Conservation (phyloP, 2,888 invertebrate species). For the Synanthedon myopaeformis region DNA sequence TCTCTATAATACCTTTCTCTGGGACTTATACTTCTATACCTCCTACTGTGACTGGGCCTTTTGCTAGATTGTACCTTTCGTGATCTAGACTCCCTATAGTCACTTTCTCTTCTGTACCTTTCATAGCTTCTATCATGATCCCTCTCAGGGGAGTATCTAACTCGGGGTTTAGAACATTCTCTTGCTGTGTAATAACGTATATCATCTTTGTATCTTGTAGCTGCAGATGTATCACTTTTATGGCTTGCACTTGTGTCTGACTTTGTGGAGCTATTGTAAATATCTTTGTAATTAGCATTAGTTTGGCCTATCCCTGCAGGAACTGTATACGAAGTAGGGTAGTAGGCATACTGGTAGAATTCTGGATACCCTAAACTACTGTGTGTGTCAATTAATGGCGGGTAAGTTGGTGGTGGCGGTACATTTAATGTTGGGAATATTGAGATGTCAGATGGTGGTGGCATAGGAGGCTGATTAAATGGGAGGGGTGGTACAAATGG, state of each 20-base stretch:
- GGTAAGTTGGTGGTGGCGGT: conserved; percentile 18
- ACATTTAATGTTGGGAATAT: conserved; percentile 12
- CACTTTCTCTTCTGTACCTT: conserved; percentile 14
- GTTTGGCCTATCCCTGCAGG: too few relatives aligned
- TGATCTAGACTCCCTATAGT: conserved; percentile 8
- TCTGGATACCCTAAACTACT: conserved; percentile 11
- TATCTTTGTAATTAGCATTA: too few relatives aligned
- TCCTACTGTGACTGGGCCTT: conserved; percentile 26
- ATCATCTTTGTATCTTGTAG: background rate
- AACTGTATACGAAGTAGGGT: background rate
- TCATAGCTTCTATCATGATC: conserved; percentile 16
- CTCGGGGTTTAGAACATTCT: background rate
- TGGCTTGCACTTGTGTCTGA: background rate
- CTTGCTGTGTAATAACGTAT: background rate
- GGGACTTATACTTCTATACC: conserved; percentile 13
- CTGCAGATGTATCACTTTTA: background rate
- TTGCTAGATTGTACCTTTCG: conserved; percentile 16
- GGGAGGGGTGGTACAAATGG: conserved; percentile 14
- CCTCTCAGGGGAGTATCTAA: conserved; percentile 4
- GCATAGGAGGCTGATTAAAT: conserved; percentile 21
- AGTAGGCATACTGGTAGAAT: background rate
- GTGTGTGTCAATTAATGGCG: conserved; percentile 14
- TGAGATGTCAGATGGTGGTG: conserved; percentile 2
- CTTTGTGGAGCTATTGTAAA: background rate
- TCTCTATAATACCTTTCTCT: conserved; percentile 7